A percentile compares a stretch with the other conserved stretches of the same genome.
Evolutionary conservation across 64 coral and sea anemone species (phyloP).

Genomic region (Montipora capricornis): DNA sequence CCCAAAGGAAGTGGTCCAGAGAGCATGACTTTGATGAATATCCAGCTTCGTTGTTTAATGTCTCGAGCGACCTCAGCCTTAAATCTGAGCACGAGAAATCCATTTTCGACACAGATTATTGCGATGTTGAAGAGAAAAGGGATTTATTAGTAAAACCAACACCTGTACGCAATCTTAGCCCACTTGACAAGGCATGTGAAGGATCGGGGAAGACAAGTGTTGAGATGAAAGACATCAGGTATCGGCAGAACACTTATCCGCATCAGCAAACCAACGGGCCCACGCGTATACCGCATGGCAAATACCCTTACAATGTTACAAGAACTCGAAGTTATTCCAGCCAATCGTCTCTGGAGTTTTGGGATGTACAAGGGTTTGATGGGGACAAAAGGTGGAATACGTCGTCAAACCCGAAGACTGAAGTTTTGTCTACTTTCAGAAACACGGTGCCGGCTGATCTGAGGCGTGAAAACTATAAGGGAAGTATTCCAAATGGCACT

Average conservation of each 20-base stretch:
- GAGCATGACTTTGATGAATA: conserved; percentile 40
- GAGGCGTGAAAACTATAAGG: background rate
- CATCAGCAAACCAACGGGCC: conserved; percentile 53
- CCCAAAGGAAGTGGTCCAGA: background rate
- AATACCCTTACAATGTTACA: background rate
- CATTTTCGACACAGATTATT: conserved; percentile 43
- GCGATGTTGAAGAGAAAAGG: background rate
- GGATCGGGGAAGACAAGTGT: background rate
- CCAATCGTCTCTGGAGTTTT: conserved; percentile 34
- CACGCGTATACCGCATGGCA: background rate
- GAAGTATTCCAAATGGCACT: conserved; percentile 16
- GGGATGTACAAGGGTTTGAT: background rate
- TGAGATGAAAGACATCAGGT: background rate
- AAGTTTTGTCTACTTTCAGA: background rate
- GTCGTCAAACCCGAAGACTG: background rate
- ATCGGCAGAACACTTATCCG: conserved; percentile 43
- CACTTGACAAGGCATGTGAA: background rate
- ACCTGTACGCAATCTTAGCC: background rate
- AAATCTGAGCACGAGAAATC: conserved; percentile 21
- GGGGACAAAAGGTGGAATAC: background rate
- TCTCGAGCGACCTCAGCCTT: background rate
- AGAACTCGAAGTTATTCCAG: background rate
- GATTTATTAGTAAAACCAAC: background rate
- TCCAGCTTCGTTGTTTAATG: conserved; percentile 3
- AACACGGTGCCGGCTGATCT: background rate